Conservation (phyloP, 2,113 vertebrate species). For the Hippoglossus stenolepis region DNA sequence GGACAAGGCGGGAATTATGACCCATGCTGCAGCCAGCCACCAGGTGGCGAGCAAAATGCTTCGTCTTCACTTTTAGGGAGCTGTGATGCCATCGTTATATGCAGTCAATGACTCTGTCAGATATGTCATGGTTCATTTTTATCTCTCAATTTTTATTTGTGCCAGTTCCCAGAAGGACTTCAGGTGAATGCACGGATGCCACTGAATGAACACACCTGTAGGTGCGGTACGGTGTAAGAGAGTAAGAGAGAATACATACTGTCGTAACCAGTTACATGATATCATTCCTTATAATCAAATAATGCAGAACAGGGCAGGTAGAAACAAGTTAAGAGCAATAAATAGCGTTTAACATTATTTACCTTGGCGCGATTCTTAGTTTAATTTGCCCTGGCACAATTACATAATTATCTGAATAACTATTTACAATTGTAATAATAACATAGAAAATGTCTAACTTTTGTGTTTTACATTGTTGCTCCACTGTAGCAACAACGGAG, state of each 20-base stretch:
- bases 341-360: not conserved
- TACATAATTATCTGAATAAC: not conserved
- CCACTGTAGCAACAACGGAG: too few species aligned
- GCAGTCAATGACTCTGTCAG: too few species aligned
- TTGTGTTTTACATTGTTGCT: too few species aligned
- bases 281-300: not conserved
- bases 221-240: too few species aligned
- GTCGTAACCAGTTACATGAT: not conserved
- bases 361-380: not conserved
- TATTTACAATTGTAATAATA: not conserved
- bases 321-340: not conserved
- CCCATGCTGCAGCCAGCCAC: too few species aligned
- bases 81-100: too few species aligned
- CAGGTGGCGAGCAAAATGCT: too few species aligned
- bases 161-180: not conserved
- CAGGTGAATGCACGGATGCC: not conserved
- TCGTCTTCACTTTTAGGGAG: too few species aligned
- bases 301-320: not conserved
- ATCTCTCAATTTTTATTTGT: not conserved
- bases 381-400: not conserved
- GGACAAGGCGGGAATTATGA: too few species aligned
- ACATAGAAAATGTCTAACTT: not conserved
- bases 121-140: not conserved
- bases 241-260: not conserved
- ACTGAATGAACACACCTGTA: not conserved